Percentiles rank a stretch among this genome's conserved stretches.
phyloP scores from a whole-genome alignment of 2,113 vertebrate genomes.

The Psilopsiagon aymara region DNA sequence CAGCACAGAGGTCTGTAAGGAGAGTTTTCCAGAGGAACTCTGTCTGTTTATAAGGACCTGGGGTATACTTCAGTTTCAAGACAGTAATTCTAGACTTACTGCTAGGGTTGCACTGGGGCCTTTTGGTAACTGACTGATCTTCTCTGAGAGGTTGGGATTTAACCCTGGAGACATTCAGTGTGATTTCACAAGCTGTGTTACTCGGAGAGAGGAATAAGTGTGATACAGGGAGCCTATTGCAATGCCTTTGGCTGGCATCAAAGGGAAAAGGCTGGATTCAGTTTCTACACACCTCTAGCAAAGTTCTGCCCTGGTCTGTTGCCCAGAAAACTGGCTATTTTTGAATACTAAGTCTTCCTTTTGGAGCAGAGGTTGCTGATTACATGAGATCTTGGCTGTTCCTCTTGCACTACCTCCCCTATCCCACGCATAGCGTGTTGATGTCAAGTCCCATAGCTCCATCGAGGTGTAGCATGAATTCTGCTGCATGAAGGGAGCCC shows the following conservation, averaged over 20 bases:
- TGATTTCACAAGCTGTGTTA: not conserved
- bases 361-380: not conserved
- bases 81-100: not conserved
- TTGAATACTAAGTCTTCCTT: not conserved
- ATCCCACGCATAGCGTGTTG: not conserved
- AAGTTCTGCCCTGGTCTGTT: not conserved
- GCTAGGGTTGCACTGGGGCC: not conserved
- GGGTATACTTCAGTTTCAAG: not conserved
- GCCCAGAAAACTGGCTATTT: conserved; percentile 15
- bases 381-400: not conserved
- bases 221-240: not conserved
- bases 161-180: not conserved
- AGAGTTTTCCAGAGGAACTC: not conserved
- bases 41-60: not conserved
- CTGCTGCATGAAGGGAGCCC: not conserved
- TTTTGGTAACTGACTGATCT: not conserved
- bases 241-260: not conserved
- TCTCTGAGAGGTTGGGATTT: not conserved
- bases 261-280: not conserved
- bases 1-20: not conserved
- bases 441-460: not conserved
- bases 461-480: accelerated
- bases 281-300: not conserved
- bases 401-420: not conserved
- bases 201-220: not conserved